These are phyloP conservation scores for Podarcis cretensis DNA, from an alignment of 2,113 vertebrate species.

Conservation along the genomic window DNA sequence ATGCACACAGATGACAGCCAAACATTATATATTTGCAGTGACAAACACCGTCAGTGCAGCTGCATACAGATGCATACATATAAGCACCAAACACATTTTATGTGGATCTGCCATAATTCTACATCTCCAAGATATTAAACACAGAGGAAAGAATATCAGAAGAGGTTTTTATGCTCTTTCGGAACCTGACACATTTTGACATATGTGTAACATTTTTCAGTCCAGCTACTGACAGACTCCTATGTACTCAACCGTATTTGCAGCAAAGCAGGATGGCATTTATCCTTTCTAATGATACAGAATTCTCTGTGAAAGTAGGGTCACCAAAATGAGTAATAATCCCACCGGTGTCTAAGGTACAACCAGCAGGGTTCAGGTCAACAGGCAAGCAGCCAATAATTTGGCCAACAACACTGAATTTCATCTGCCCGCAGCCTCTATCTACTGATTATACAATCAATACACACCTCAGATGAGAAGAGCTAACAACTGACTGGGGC, in stretches of 20 bases:
- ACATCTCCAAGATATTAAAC: background rate
- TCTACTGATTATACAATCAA: constrained; percentile 99
- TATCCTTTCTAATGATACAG: constrained; percentile 83
- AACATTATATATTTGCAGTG: background rate
- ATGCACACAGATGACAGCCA: background rate
- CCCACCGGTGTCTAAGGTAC: constrained; percentile 80
- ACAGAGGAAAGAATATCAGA: constrained; percentile 6
- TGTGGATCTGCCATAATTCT: background rate
- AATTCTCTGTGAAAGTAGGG: constrained; percentile 76
- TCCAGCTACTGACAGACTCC: constrained; percentile 61
- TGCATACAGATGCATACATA: background rate
- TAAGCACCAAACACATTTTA: background rate
- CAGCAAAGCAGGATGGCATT: constrained; percentile 82
- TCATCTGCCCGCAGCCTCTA: constrained; percentile 94
- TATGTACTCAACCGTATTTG: constrained; percentile 70
- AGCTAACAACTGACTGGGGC: constrained; percentile 98
- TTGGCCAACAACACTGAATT: constrained; percentile 96
- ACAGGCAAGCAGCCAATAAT: constrained; percentile 97
- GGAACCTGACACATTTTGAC: constrained; percentile 33
- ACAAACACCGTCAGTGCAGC: background rate
- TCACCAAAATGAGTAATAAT: constrained; percentile 85
- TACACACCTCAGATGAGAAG: constrained; percentile 96
- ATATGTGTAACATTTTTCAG: constrained; percentile 35
- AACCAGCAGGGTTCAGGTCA: constrained; percentile 90
- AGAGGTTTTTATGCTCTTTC: constrained; percentile 17